phyloP scores from a whole-genome alignment of 2,888 invertebrate genomes.

The Cantharis lateralis region DNA sequence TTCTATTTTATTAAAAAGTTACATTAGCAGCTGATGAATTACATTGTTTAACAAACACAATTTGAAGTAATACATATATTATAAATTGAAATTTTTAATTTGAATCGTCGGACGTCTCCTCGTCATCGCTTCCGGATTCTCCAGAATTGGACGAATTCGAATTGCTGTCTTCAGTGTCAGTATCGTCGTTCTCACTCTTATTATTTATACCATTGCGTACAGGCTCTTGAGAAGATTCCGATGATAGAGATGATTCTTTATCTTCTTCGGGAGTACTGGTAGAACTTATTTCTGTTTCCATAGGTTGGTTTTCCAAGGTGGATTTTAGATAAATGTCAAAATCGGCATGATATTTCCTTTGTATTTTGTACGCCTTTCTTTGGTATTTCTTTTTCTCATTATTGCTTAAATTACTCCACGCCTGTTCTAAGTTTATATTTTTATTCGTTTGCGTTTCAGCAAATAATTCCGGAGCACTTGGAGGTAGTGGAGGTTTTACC shows the following conservation, averaged over 20 bases:
- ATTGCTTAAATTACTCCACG: not conserved
- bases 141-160: not conserved
- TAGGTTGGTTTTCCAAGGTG: not conserved
- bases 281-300: not conserved
- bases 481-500: not conserved
- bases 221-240: not conserved
- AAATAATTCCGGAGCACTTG: not conserved
- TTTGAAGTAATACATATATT: too few species aligned
- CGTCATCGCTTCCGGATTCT: not conserved
- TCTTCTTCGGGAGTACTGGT: not conserved
- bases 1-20: too few species aligned
- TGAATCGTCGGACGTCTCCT: not conserved
- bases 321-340: not conserved
- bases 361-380: not conserved
- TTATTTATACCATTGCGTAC: not conserved
- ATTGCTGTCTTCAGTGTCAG: not conserved
- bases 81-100: too few species aligned
- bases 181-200: not conserved
- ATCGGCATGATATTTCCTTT: not conserved
- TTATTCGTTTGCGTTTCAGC: not conserved
- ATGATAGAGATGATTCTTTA: not conserved
- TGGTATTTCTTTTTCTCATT: not conserved
- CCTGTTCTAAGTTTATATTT: not conserved
- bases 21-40: too few species aligned
- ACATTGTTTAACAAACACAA: too few species aligned